Evolutionary conservation across 2,797 vertebrate species (phyloP), one percentile per base, ranked within the genome.

Genomic region (Crenuchus spilurus): DNA sequence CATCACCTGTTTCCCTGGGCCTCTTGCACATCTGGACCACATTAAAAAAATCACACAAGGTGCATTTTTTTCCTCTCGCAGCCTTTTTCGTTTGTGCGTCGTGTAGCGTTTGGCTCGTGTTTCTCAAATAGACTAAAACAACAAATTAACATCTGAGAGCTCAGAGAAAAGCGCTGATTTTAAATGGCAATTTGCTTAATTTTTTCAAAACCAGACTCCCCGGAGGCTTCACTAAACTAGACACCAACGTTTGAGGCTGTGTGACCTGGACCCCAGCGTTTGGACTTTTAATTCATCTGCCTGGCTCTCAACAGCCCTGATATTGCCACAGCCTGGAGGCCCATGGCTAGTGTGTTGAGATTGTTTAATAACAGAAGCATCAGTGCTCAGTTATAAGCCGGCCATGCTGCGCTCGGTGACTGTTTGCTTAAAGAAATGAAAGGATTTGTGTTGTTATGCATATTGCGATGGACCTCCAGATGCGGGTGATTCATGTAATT

Each of bases 1-100:
- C 96, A 96, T 96, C 96, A 96, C 95, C 95, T 94, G 95, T 94
- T 94, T 95, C 91, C 87, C 79, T 90, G 90, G 92, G 94, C 91
- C 83, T 81, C 72, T 83, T 75, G 81, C 91, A 93, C 96, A 98
- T 96, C 95, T 98, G 96, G 94, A 88, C 90, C 88, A 84, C 90
- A 95, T 98, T 95, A 94, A 85, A 88, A 91, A 83, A 91, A 91
- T 94, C 90, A 93, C 91, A 94, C 92, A 95, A 95, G 95, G 95
- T 97, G 94, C 90, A 92, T 93, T 93, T 94, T 94, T 93, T 93
- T 81, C 86, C 84, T 37, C n/a, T 37, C 35, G 35, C 4, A n/a
- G n/a, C n/a, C n/a, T n/a, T 66, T 30, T 70, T 42, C 77, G 76
- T 79, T 69, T 75, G 68, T 66, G 65, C 66, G 66, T 72, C 79